Base-by-base conservation (phyloP, 2,113 vertebrate species). In the Suncus etruscus region DNA sequence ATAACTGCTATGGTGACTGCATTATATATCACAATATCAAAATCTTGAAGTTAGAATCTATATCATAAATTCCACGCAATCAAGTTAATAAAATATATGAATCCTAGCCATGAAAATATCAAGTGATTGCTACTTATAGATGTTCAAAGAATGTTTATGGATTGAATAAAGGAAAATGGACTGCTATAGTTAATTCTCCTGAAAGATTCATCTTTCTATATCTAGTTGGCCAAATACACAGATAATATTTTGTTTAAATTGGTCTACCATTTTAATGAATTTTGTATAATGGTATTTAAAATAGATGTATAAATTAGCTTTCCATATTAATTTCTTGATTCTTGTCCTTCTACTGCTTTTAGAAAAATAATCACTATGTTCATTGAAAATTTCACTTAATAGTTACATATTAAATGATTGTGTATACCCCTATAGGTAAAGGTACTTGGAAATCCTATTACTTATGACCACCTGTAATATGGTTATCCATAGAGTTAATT, bases 401-500 rank as follows among this genome's bases (percentile, higher is more conserved):
- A 76, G 73, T 61, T 73, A 0, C 29, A 31, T 18, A 27, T 77
- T 61, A 32, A 31, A 47, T 69, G 14, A n/a, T 25, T 20, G 8
- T 54, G 39, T 51, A 22, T 51, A 88, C 15, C 39, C 48, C 24
- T 25, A 39, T 16, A 29, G 45, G 81, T 39, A 61, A 88, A 69
- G 73, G 14, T 29, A 24, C 14, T 25, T 50, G 4, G 45, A 72
- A 66, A 87, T 74, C 32, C 29, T 68, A 27, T 48, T 72, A 72
- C 25, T 48, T 86, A 39, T 81, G 90, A 29, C 24, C 29, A 20
- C 9, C 31, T 89, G 48, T 29, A 79, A 79, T 75, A 68, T 61
- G 3, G 4, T 68, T 88, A 74, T 73, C 51, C 29, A 83, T 14
- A 90, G 51, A 80, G 12, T 87, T 85, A 72, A 89, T 81, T 91